Conservation (phyloP, 2,888 invertebrate species). For the Microctonus hyperodae region DNA sequence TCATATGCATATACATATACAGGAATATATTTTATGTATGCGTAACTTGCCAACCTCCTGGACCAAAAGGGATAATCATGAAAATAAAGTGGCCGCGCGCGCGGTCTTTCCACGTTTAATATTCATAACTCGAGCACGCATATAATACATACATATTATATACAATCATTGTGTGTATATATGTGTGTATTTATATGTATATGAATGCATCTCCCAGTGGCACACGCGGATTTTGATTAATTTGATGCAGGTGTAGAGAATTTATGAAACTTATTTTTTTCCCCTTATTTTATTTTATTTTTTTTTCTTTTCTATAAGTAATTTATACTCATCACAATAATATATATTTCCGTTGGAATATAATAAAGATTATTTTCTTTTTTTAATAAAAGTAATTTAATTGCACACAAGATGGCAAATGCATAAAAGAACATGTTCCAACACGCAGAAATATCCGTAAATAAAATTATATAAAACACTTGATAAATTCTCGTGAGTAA, state of each 20-base stretch:
- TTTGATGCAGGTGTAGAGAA: conserved; percentile 29
- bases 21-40: not conserved
- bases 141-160: conserved; percentile 25
- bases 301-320: no score
- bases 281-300: not conserved
- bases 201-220: conserved; percentile 17
- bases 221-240: conserved; percentile 37
- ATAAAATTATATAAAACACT: conserved; percentile 11
- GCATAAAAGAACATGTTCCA: no score
- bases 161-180: no score
- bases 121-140: conserved; percentile 45
- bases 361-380: no score
- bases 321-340: not conserved
- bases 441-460: no score
- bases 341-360: no score
- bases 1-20: conserved; percentile 2
- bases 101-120: conserved; percentile 43
- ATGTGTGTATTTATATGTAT: not conserved
- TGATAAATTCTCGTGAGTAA: conserved; percentile 1
- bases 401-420: no score
- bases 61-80: conserved; percentile 39
- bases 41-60: conserved; percentile 11
- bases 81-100: conserved; percentile 41
- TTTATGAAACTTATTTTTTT: conserved; percentile 22
- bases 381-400: not conserved